Evolutionary conservation across 2,888 invertebrate genomes (phyloP), one percentile per base, ranked within the genome.

Genomic region (Dynastes tityus): DNA sequence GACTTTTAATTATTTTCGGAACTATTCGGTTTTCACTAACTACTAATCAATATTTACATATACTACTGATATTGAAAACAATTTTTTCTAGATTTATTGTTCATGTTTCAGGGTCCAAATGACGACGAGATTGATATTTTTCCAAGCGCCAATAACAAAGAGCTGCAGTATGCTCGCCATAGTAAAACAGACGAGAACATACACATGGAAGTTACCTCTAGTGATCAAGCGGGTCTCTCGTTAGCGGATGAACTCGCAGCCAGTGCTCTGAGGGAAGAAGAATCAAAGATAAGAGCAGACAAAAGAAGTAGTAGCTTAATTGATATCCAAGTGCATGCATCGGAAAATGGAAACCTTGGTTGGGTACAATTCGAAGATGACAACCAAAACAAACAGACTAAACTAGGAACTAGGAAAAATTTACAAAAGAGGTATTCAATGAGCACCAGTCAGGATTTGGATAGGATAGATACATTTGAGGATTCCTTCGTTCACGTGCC

Each of bases 381-480:
- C 22, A 71, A 78, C 22, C 68, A 75, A 11, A 63, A 71, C 29
- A 27, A 68, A 22, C 22, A 51, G 8, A 13, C 5, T 71, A 32
- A 64, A 49, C 11, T 64, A 51, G 40, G 71, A 40, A 27, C 49
- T 37, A 61, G 51, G 22, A 37, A 58, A 9, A 49, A 76, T 55
- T 58, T 49, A 27, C 75, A 77, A 40, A 68, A 73, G 16, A 45
- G 75, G 9, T 51, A 65, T 45, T 67, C 51, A 27, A 55, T 65
- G 16, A 40, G 64, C 22, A 67, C 63, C 22, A 78, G 80, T 73
- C 80, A 78, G 79, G 90, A 90, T 80, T 81, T 90, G 32, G 89
- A 90, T 79, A 88, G 85, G 79, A 91, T 90, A 76, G 90, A 90
- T 51, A 87, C 88, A 55, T 87, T 86, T 27, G 84, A 82, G 2